Conservation (phyloP, 2,797 vertebrate species). For the Ataeniobius toweri region DNA sequence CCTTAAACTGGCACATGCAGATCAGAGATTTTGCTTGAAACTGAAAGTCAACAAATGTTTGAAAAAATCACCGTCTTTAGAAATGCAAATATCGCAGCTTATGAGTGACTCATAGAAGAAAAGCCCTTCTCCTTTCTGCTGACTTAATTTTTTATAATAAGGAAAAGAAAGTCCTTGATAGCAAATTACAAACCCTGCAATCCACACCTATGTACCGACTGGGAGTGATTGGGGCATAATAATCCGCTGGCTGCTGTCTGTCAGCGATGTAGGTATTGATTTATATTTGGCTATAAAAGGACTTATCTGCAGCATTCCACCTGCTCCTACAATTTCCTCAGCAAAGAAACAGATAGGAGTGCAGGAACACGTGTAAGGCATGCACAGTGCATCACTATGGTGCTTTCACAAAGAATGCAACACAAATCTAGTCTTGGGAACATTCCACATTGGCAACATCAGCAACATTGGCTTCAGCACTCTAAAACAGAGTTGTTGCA, state of each 20-base stretch:
- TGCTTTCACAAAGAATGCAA: constrained; percentile 53
- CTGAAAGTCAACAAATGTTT: constrained; percentile 2
- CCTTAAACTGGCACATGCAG: neutral
- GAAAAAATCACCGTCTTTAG: neutral
- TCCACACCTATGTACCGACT: constrained; percentile 35
- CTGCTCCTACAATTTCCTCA: constrained; percentile 73
- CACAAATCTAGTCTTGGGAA: constrained; percentile 41
- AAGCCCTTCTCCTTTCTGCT: constrained; percentile 12
- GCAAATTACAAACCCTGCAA: constrained; percentile 17
- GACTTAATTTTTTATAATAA: constrained; percentile 51
- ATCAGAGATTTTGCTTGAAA: constrained; percentile 8
- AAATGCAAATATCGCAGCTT: constrained; percentile 37
- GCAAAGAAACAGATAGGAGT: constrained; percentile 11
- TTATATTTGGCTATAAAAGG: constrained; percentile 51
- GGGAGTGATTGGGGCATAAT: constrained; percentile 38
- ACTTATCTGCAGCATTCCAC: constrained; percentile 70
- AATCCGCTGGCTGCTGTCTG: constrained; percentile 45
- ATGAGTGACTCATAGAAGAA: constrained; percentile 41
- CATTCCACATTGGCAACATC: constrained; percentile 41
- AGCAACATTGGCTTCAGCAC: constrained; percentile 1
- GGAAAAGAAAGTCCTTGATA: constrained; percentile 48
- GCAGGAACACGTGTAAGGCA: constrained; percentile 9
- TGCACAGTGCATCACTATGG: constrained; percentile 38
- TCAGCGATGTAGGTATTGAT: constrained; percentile 64
- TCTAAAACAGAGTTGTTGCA: neutral